Evolutionary conservation across 1,140 invertebrate genomes (phyloP).

Genomic region (Neodiprion pinetum): DNA sequence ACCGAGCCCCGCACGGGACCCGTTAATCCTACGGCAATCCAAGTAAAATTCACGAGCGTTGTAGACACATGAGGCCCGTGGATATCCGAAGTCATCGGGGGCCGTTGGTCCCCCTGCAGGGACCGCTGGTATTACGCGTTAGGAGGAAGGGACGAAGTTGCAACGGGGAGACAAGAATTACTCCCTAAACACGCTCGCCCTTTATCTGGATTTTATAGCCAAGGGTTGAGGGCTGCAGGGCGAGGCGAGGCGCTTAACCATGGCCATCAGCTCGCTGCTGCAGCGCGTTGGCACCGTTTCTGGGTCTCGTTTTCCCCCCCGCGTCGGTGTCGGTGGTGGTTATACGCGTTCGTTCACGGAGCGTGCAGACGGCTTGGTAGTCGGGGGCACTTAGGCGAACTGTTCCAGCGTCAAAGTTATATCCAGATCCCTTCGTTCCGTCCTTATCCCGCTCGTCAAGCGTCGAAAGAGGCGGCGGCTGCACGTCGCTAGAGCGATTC

Average conservation of each 20-base stretch:
- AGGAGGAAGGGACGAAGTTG: no score
- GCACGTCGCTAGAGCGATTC: no score
- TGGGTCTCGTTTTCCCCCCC: no score
- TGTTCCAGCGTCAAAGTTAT: not conserved
- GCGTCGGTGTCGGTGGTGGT: not conserved
- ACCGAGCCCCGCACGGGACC: no score
- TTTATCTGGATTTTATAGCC: slow-evolving; percentile 51
- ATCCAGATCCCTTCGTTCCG: not conserved
- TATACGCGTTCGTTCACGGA: not conserved
- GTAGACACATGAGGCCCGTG: not conserved
- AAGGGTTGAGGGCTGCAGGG: slow-evolving; percentile 11
- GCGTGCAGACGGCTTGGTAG: not conserved
- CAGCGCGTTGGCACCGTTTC: no score
- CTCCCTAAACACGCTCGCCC: slow-evolving; percentile 39
- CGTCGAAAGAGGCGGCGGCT: no score
- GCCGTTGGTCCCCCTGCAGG: no score
- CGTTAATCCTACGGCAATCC: no score
- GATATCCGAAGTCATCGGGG: not conserved
- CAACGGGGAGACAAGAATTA: slow-evolving; percentile 25
- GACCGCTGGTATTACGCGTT: no score
- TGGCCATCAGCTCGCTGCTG: no score
- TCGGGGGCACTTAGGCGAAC: not conserved
- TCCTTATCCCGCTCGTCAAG: not conserved
- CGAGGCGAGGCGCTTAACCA: not conserved
- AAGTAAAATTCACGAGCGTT: no score